Evolutionary conservation across 2,888 invertebrate species (phyloP).

Genomic region (Lamellibrachia satsuma): DNA sequence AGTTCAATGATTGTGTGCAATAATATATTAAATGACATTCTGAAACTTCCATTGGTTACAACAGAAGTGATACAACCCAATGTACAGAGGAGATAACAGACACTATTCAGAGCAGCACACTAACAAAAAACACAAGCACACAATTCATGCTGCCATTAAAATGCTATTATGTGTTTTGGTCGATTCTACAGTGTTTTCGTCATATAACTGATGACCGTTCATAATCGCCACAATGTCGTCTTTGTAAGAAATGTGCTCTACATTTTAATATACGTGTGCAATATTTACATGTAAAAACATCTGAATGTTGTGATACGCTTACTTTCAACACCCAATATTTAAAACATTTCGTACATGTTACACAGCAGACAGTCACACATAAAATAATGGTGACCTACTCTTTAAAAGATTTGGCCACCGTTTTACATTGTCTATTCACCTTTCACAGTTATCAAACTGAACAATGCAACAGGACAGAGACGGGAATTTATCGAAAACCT

Average conservation of each 20-base stretch:
- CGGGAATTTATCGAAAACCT: background rate
- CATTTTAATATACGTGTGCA: background rate
- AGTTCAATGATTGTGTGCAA: slow-evolving; percentile 5
- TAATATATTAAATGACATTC: background rate
- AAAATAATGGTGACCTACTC: background rate
- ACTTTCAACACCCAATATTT: background rate
- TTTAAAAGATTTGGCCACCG: background rate
- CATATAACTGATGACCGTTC: background rate
- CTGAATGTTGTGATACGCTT: background rate
- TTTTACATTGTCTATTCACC: background rate
- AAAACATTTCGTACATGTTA: background rate
- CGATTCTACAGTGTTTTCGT: background rate
- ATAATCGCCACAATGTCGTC: background rate
- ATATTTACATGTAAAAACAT: slow-evolving; percentile 17
- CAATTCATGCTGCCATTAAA: slow-evolving; percentile 13
- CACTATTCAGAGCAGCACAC: background rate
- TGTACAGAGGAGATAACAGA: background rate
- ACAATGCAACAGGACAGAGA: background rate
- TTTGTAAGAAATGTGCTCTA: background rate
- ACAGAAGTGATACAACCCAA: background rate
- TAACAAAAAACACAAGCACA: background rate
- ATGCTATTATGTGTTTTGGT: slow-evolving; percentile 1
- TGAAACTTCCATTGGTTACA: background rate
- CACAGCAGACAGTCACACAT: background rate
- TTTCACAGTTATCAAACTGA: background rate